Evolutionary conservation across 2,888 invertebrate genomes (phyloP), one percentile per base, ranked within the genome.

Genomic region (Gastrophysa polygoni): DNA sequence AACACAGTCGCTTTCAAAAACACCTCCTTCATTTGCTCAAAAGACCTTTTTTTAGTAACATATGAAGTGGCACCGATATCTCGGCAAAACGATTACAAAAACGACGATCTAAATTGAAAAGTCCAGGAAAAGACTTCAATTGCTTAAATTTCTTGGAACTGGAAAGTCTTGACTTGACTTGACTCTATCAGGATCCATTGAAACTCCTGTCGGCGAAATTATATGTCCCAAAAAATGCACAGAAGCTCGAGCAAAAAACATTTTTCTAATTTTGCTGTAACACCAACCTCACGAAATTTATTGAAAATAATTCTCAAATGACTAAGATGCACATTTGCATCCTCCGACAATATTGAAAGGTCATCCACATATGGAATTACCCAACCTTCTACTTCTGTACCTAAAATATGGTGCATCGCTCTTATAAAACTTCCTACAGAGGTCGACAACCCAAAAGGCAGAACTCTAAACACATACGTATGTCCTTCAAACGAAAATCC

Each of bases 181-280:
- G 0, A 57, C 44, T 32, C 61, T 28, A 11, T 61, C 20, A 5
- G 52, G 61, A 34, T 60, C 52, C 24, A 24, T 24, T 24, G 7
- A 24, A 24, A 54, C 28, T 3, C 59, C 52, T 16, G 14, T 14
- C 1, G 21, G 17, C 7, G 57, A 49, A 4, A 61, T 58, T 17
- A 61, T 47, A 43, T 61, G 61, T 1, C 61, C 55, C 18, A 61
- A 38, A 56, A 61, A 61, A 6, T 17, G 7, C 14, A 61, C 52
- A 18, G 17, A 11, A n/a, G 43, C 38, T 1, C 47, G 24, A 11
- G 54, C 49, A 38, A 61, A 61, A 2, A 18, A 17, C 43, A 61
- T 46, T 61, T 61, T 52, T 47, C 29, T n/a, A 63, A 20, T 60
- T 63, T 63, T 2, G 60, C 43, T 1, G 59, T 64, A 0, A 64